Conservation (phyloP, 2,113 vertebrate genomes). For the Coptodon bakossiorum region DNA sequence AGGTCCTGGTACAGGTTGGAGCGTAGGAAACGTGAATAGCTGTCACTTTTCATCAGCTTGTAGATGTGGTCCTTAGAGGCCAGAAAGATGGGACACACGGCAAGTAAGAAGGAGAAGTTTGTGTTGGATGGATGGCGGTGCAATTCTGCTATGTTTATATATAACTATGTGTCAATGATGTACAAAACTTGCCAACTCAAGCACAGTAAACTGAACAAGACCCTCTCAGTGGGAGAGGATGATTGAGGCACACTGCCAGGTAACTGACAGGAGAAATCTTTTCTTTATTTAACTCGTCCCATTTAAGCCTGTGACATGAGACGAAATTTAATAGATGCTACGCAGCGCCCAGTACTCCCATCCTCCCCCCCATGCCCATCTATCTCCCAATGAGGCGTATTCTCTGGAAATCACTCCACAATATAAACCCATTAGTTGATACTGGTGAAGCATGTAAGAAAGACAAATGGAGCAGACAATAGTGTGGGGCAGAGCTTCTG, state of each 20-base stretch:
- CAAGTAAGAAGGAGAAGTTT: background rate
- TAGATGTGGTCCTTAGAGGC: constrained; percentile 94
- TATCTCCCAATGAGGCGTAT: background rate
- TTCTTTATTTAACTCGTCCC: background rate
- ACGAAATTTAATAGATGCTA: background rate
- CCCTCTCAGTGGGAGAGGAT: background rate
- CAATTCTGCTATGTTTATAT: background rate
- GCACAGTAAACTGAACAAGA: background rate
- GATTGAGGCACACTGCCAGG: background rate
- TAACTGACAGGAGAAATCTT: background rate
- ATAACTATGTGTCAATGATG: background rate
- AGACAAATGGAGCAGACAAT: background rate
- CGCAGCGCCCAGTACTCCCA: background rate
- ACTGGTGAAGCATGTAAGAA: background rate
- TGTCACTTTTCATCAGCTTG: constrained; percentile 99
- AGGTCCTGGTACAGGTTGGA: constrained; percentile 97
- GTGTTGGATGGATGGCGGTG: background rate
- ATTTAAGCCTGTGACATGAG: background rate
- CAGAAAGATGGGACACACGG: background rate
- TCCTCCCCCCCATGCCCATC: background rate
- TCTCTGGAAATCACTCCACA: background rate
- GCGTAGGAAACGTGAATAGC: constrained; percentile 93
- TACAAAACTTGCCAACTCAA: background rate
- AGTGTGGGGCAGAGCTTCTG: background rate
- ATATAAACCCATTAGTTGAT: constrained; percentile 10